Conservation (phyloP, 2,797 vertebrate genomes). For the Psittacula echo region DNA sequence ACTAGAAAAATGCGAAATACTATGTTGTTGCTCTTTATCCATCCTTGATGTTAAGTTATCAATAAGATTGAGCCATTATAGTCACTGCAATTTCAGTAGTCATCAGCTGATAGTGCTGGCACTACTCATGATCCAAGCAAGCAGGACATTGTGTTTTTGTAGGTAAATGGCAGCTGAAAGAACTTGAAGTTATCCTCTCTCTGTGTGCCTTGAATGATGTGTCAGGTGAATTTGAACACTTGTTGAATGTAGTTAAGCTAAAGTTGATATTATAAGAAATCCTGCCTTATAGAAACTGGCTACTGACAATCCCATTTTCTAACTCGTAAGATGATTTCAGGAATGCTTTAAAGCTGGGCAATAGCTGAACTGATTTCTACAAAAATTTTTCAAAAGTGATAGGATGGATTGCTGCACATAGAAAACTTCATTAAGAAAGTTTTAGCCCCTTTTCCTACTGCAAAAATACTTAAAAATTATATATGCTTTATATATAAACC, state of each 20-base stretch:
- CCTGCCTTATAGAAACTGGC: background rate
- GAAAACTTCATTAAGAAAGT: background rate
- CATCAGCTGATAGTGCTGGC: background rate
- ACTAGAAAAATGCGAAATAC: background rate
- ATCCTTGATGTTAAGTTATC: background rate
- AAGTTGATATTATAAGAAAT: background rate
- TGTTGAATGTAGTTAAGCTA: background rate
- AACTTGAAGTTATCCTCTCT: background rate
- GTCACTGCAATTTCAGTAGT: background rate
- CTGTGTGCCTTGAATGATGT: background rate
- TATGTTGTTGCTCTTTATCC: background rate
- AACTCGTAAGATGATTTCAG: background rate
- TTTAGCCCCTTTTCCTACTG: background rate
- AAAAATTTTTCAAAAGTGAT: background rate
- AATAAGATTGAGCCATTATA: background rate
- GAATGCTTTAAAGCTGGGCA: background rate
- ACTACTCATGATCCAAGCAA: background rate
- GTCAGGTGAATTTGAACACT: background rate
- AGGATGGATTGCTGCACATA: background rate
- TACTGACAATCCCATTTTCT: background rate
- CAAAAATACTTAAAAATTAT: background rate
- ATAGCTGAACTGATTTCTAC: background rate
- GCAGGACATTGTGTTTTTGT: background rate
- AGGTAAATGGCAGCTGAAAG: background rate
- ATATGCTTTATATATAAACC: background rate